phyloP scores from a whole-genome alignment of 2,113 vertebrate genomes.

The Laterallus jamaicensis region DNA sequence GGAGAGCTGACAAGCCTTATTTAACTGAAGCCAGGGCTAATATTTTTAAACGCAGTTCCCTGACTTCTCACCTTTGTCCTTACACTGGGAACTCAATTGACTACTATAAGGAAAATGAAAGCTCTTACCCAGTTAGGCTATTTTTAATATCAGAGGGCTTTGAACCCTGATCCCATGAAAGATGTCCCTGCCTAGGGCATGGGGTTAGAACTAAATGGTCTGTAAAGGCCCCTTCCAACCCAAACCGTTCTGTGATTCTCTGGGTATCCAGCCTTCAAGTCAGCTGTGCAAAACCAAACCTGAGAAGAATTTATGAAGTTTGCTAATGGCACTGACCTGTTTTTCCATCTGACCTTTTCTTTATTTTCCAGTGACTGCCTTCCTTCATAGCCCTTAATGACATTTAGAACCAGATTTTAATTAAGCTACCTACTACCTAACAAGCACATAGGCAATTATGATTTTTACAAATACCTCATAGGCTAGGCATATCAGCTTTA shows the following conservation, averaged over 20 bases:
- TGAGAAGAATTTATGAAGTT: background rate
- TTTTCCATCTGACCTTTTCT: slow-evolving; percentile 5
- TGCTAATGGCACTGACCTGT: background rate
- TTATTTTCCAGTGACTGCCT: slow-evolving; percentile 29
- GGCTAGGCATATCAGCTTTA: background rate
- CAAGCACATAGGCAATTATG: background rate
- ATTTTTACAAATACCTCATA: slow-evolving; percentile 1
- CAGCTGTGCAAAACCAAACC: background rate
- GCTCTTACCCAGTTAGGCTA: background rate
- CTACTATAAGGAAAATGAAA: background rate
- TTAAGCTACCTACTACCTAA: slow-evolving; percentile 2
- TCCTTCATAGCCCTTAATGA: background rate
- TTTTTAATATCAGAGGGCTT: background rate
- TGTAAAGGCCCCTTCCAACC: background rate
- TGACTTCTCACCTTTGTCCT: background rate
- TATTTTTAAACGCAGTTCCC: background rate
- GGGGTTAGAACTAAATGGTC: background rate
- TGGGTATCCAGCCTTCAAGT: background rate
- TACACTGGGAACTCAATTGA: background rate
- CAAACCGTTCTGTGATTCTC: background rate
- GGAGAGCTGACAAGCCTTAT: background rate
- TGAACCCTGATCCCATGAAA: background rate
- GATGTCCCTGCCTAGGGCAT: background rate
- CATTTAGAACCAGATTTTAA: slow-evolving; percentile 6
- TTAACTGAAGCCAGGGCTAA: background rate